Evolutionary conservation across 1,140 invertebrate genomes (phyloP).

Genomic region (Pemphigus obesinymphae): DNA sequence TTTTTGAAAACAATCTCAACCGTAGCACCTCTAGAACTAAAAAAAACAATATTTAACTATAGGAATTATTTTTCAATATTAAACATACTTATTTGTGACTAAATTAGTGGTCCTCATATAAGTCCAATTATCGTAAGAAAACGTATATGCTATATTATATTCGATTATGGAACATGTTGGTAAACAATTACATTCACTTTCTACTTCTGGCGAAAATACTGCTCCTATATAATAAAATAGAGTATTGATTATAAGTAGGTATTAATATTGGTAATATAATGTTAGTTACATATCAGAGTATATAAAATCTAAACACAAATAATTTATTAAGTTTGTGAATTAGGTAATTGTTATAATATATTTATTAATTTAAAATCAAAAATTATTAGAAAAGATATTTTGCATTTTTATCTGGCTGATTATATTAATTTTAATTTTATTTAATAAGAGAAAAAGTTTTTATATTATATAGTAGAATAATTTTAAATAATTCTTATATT

Average conservation of each 20-base stretch:
- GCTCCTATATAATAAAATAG: background rate
- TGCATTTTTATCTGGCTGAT: no score
- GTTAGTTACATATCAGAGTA: no score
- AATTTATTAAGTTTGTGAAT: no score
- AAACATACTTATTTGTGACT: background rate
- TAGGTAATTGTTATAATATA: background rate
- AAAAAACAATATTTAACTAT: background rate
- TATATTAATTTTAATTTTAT: no score
- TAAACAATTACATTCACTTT: background rate
- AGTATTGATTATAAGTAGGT: no score
- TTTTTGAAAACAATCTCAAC: constrained; percentile 5
- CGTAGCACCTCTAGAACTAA: background rate
- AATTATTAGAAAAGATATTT: no score
- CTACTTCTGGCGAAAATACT: background rate
- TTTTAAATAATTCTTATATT: no score
- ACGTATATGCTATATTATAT: background rate
- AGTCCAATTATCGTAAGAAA: background rate
- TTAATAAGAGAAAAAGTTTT: no score
- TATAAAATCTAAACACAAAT: no score
- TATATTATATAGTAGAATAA: no score
- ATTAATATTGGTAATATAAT: no score
- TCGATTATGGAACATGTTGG: background rate
- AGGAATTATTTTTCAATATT: background rate
- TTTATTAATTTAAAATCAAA: no score
- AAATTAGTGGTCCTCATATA: background rate